Evolutionary conservation across 2,797 vertebrate genomes (phyloP), one percentile per base, ranked within the genome.

Genomic region (Pygocentrus nattereri): DNA sequence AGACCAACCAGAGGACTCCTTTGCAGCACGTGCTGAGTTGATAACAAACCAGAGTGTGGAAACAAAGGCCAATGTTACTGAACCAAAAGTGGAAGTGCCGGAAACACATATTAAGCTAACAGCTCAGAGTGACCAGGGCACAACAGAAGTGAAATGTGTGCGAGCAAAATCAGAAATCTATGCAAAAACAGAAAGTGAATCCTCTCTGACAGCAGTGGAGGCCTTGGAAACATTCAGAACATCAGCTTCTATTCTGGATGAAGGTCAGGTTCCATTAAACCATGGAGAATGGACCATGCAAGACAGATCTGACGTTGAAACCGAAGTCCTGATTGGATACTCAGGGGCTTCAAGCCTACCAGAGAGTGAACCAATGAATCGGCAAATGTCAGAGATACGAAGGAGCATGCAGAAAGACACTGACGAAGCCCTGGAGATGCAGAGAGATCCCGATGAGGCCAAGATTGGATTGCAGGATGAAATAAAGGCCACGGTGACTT

Each of bases 41-140:
- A 2, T 65, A 23, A 74, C 80, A 70, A 73, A 84, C 31, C 11
- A 61, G 18, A 76, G 72, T 18, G 2, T 19, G 2, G 54, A 38
- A 49, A 70, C 41, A 58, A 79, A 76, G 68, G 73, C 50, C 50
- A 11, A 2, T 4, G 34, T 76, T 21, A 59, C 64, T 18, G 71
- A 86, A 21, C 72, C 79, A 78, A 67, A 78, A 5, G 38, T 19
- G 11, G 50, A 85, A 52, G 15, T 2, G 4, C 61, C 69, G 30
- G 41, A 61, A 50, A 76, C 1, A 34, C n/a, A 54, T 27, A 69
- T 5, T 38, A 16, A 68, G 74, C 52, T n/a, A 19, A 5, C 38
- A 18, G 25, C 16, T 7, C 34, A 41, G 49, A 50, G 31, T 31
- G 64, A 59, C 25, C 52, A 52, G 44, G 52, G 31, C 19, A n/a